Evolutionary conservation across 2,888 invertebrate species (phyloP), one percentile per base, ranked within the genome.

Genomic region (Platerodrilus igneus): DNA sequence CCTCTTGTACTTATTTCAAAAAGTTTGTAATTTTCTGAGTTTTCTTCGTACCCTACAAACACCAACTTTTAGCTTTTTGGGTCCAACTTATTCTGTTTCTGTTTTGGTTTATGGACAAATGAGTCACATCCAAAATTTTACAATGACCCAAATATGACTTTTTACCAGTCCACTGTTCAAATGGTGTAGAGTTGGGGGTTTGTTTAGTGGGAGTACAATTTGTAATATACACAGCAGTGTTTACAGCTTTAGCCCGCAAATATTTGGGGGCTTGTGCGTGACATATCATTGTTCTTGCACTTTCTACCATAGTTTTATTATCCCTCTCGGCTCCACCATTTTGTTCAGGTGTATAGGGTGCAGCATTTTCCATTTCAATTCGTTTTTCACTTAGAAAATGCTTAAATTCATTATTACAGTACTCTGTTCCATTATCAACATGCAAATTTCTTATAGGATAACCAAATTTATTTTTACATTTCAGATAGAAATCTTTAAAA

Each of bases 171-270:
- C 55, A 48, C 14, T 47, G 5, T 39, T 58, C 56, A 37, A 39
- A 55, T 3, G 53, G 47, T 1, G 54, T 55, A 9, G 28, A 35
- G 7, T 31, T 28, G 6, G 14, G 14, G 6, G 10, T 16, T 13
- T 39, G 28, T 3, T 13, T 45, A 5, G 21, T 44, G 5, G 45
- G 20, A n/a, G 51, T 52, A 32, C 60, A 36, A 36, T 66, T 66
- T 2, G 58, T 34, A 7, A 60, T 25, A 37, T 62, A 63, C 2
- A 52, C 56, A 6, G 62, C 58, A 10, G 59, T 59, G 16, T 51
- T 52, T 2, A 60, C 57, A 9, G 62, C 65, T 45, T 68, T 62
- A 6, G 57, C 59, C 63, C 64, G 67, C 22, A 62, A 45, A 8
- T 38, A 16, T 15, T 47, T 37, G 1, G 54, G 54, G 14, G 63